Percentiles rank a stretch among this genome's conserved stretches.
These are phyloP conservation scores for Pogonus chalceus DNA, from an alignment of 1,140 invertebrate genomes.

Conservation along the genomic window DNA sequence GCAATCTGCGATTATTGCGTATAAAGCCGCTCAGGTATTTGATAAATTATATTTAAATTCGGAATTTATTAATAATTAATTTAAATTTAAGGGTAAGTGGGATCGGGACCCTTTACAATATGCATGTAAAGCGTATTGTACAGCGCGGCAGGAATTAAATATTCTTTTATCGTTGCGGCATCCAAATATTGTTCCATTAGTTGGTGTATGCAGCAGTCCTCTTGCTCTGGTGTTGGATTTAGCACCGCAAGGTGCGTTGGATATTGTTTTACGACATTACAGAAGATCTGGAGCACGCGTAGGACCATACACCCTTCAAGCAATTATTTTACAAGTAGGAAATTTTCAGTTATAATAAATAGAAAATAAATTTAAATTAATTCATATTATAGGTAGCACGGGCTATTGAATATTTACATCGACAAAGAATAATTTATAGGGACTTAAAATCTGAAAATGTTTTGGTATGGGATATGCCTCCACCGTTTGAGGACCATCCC, in stretches of 20 bases:
- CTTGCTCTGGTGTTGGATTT: constrained; percentile 84
- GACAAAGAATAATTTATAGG: constrained; percentile 87
- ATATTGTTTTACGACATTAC: constrained; percentile 72
- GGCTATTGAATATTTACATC: constrained; percentile 93
- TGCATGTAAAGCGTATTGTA: constrained; percentile 91
- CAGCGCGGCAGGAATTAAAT: constrained; percentile 85
- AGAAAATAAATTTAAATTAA: not conserved
- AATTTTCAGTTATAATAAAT: constrained; percentile 4
- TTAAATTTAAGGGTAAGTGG: constrained; percentile 69
- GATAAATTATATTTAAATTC: not conserved
- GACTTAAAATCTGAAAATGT: constrained; percentile 99
- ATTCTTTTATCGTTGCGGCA: constrained; percentile 80
- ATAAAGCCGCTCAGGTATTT: constrained; percentile 47
- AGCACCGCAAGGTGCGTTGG: constrained; percentile 85
- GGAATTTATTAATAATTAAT: constrained; percentile 9
- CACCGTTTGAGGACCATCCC: constrained; percentile 54
- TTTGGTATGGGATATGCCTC: constrained; percentile 87
- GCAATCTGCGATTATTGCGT: constrained; percentile 63
- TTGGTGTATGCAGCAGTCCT: constrained; percentile 80
- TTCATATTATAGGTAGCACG: constrained; percentile 58
- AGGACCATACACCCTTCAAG: constrained; percentile 69
- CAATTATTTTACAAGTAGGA: constrained; percentile 72
- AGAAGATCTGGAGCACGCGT: constrained; percentile 71
- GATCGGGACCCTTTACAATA: constrained; percentile 81
- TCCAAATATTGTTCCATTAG: constrained; percentile 82